These are phyloP conservation scores for Rhadina sibilatrix DNA, from an alignment of 2,113 vertebrate species.

Conservation along the genomic window DNA sequence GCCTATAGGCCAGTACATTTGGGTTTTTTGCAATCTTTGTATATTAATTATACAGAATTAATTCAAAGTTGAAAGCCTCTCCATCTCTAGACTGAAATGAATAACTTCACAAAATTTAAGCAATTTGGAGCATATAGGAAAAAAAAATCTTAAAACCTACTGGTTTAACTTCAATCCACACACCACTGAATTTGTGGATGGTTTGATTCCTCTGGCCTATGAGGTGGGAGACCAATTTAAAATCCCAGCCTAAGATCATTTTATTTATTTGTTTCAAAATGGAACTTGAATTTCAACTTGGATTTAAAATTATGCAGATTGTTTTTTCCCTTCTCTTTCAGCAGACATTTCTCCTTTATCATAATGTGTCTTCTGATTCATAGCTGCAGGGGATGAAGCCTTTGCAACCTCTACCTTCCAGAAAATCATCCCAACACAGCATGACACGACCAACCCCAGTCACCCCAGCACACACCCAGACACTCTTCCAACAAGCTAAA, in stretches of 20 bases:
- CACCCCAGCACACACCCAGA: not conserved
- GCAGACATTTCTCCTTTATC: not conserved
- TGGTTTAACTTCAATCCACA: not conserved
- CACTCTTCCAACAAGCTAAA: not conserved
- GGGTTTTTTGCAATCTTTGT: not conserved
- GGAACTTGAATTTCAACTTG: not conserved
- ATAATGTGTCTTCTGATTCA: slow-evolving; percentile 4
- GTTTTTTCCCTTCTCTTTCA: not conserved
- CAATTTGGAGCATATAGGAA: not conserved
- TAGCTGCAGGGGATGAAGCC: not conserved
- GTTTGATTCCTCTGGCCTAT: not conserved
- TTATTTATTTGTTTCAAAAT: slow-evolving; percentile 25
- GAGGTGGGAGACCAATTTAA: not conserved
- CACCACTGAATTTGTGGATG: not conserved
- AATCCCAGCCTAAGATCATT: not conserved
- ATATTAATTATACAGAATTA: not conserved
- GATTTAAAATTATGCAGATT: slow-evolving; percentile 12
- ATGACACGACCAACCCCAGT: not conserved
- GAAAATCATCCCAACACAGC: not conserved
- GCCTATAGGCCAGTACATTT: not conserved
- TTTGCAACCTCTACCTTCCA: slow-evolving; percentile 5
- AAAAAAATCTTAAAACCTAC: not conserved
- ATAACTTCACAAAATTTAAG: not conserved
- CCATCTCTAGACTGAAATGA: not conserved
- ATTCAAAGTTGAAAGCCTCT: not conserved